These are phyloP conservation scores for Drosophila rubida DNA, from an alignment of 2,888 invertebrate genomes.

Conservation along the genomic window DNA sequence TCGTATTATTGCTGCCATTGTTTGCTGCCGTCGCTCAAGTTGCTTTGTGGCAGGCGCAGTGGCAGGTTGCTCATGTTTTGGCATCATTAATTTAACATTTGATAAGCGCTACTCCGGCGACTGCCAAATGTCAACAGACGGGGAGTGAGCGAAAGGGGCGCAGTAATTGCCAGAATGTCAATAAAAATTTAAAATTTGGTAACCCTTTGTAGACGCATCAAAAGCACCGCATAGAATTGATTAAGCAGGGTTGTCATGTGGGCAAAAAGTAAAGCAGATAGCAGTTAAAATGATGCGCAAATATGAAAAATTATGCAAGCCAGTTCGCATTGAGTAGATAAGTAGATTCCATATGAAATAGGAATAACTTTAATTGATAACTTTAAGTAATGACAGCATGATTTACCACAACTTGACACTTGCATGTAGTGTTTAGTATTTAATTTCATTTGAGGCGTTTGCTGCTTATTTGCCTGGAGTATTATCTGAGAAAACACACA, in stretches of 20 bases:
- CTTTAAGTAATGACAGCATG: too few species aligned
- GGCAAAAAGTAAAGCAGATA: too few species aligned
- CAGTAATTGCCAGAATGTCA: conserved; percentile 60
- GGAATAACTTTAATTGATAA: too few species aligned
- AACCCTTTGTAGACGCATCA: conserved; percentile 38
- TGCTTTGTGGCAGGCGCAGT: conserved; percentile 25
- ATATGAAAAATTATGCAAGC: too few species aligned
- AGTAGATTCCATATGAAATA: neutral
- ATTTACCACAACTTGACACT: neutral
- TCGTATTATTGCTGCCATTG: conserved; percentile 5
- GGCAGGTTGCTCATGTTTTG: conserved; percentile 58
- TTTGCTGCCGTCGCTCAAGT: conserved; percentile 1
- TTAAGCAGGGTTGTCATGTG: conserved; percentile 65
- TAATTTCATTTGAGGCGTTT: neutral
- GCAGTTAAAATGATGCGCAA: too few species aligned
- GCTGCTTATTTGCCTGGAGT: neutral
- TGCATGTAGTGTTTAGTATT: neutral
- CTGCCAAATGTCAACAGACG: conserved; percentile 43
- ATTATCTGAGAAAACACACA: conserved; percentile 3
- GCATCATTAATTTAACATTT: conserved; percentile 77
- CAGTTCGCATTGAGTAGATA: too few species aligned
- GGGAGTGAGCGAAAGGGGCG: neutral
- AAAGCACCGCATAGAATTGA: conserved; percentile 60
- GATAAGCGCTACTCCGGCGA: conserved; percentile 62
- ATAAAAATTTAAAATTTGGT: conserved; percentile 59